These are phyloP conservation scores for Nasonia longicornis DNA, from an alignment of 1,140 invertebrate species.

Conservation along the genomic window DNA sequence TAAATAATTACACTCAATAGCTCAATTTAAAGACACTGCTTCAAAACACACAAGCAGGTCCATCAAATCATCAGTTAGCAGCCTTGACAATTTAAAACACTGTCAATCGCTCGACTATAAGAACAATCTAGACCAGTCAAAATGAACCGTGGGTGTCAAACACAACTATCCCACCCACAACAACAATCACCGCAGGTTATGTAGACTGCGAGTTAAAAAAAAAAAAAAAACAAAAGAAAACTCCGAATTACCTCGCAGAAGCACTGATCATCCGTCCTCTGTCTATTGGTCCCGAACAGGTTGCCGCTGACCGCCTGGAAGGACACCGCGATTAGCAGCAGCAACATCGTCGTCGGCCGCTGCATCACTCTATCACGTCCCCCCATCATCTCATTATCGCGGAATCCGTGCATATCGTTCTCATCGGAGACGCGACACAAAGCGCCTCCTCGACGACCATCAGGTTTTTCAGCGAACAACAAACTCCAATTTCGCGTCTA, in stretches of 20 bases:
- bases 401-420: conserved; percentile 19
- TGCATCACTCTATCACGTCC: neutral
- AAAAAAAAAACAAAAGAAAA: neutral
- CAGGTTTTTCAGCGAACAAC: neutral
- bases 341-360: neutral
- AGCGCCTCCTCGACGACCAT: neutral
- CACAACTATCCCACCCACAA: neutral
- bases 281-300: conserved; percentile 59
- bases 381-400: conserved; percentile 33
- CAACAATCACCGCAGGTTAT: conserved; percentile 43
- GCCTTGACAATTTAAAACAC: neutral
- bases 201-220: conserved; percentile 16
- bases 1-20: neutral
- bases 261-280: conserved; percentile 57
- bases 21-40: neutral
- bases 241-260: conserved; percentile 62
- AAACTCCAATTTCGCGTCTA: neutral
- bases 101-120: neutral
- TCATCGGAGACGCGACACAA: neutral
- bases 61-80: conserved; percentile 25
- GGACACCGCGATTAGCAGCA: neutral
- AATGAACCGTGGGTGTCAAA: neutral
- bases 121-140: neutral
- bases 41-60: conserved; percentile 43
- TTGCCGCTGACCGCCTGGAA: conserved; percentile 50